phyloP scores from a whole-genome alignment of 2,888 invertebrate genomes.

The Zaprionus obscuricornis region DNA sequence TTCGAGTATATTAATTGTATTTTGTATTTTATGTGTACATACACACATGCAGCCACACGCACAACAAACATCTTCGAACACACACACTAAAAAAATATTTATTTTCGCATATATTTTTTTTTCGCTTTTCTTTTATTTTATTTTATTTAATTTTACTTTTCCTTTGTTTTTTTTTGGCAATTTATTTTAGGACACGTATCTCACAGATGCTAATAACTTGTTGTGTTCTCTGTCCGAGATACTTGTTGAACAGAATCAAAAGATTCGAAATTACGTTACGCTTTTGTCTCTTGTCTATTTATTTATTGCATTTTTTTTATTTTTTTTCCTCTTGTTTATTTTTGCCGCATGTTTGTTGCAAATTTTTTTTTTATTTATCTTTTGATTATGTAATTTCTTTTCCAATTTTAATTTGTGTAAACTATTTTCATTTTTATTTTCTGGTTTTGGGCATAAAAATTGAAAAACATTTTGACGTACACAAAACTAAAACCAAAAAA shows the following conservation, averaged over 20 bases:
- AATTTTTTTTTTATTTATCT: conserved; percentile 25
- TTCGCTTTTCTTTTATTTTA: too few relatives aligned
- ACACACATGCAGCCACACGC: conserved; percentile 12
- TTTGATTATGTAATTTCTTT: conserved; percentile 67
- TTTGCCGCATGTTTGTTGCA: conserved; percentile 54
- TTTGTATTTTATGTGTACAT: conserved; percentile 31
- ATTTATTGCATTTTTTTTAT: conserved; percentile 41
- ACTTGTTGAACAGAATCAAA: conserved; percentile 2
- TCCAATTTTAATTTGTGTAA: conserved; percentile 45
- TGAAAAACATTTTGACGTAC: conserved; percentile 47
- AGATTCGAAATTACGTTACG: conserved; percentile 19
- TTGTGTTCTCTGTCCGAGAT: conserved; percentile 47
- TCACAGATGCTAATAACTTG: conserved; percentile 69
- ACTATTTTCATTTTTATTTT: conserved; percentile 38
- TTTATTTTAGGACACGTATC: conserved; percentile 69
- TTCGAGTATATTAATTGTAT: conserved; percentile 61
- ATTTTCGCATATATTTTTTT: too few relatives aligned
- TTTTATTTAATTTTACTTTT: not conserved
- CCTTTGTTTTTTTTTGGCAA: conserved; percentile 48
- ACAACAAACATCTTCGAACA: not conserved
- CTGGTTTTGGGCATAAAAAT: conserved; percentile 54
- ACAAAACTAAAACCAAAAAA: too few relatives aligned
- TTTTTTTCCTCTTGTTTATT: conserved; percentile 29
- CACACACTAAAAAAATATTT: conserved; percentile 6
- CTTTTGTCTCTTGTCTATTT: conserved; percentile 37